Conservation (phyloP, 1,140 invertebrate species). For the Apis dorsata region DNA sequence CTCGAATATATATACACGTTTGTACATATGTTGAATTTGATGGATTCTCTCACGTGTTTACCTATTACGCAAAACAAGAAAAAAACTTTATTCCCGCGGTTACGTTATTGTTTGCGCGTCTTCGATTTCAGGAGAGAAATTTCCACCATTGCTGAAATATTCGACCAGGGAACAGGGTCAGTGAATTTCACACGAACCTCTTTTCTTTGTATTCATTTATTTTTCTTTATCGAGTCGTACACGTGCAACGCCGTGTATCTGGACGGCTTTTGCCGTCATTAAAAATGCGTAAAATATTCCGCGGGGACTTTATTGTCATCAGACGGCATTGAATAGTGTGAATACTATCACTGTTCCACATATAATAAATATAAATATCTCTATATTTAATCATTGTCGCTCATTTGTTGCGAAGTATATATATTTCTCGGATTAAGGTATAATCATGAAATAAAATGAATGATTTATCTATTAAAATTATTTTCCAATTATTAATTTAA, state of each 20-base stretch:
- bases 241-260: too few species aligned
- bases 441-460: too few species aligned
- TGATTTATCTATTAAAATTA: too few species aligned
- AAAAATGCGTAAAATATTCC: too few species aligned
- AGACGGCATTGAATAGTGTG: background rate
- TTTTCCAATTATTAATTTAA: too few species aligned
- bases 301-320: conserved; percentile 27
- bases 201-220: conserved; percentile 16
- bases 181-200: conserved; percentile 26
- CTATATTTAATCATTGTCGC: too few species aligned
- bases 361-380: too few species aligned
- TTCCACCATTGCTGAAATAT: conserved; percentile 58
- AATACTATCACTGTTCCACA: background rate
- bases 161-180: conserved; percentile 34
- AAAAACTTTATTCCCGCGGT: conserved; percentile 2
- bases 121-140: conserved; percentile 63
- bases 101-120: conserved; percentile 43
- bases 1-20: too few species aligned
- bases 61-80: background rate
- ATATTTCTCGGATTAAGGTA: too few species aligned
- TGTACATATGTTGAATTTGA: background rate
- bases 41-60: background rate
- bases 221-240: conserved; percentile 6
- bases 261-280: background rate
- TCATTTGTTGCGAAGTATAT: too few species aligned